phyloP scores from a whole-genome alignment of 1,140 invertebrate species.

The Palaemon carinicauda region DNA sequence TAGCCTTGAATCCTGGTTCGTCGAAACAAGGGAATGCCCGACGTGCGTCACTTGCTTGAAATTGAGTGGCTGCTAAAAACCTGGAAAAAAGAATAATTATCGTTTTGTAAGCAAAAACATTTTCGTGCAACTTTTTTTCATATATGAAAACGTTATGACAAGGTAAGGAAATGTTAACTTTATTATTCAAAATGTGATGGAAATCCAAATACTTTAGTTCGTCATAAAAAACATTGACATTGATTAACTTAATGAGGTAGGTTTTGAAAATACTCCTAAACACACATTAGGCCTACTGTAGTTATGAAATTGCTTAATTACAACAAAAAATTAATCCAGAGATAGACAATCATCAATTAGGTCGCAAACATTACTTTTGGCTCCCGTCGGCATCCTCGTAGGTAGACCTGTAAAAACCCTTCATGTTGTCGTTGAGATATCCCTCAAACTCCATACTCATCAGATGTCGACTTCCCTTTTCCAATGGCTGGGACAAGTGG shows the following conservation, averaged over 20 bases:
- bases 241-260: no score
- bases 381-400: conserved; percentile 31
- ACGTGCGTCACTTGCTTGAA: conserved; percentile 85
- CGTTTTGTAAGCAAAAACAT: no score
- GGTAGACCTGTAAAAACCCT: conserved; percentile 55
- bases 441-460: conserved; percentile 65
- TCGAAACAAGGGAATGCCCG: conserved; percentile 95
- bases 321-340: no score
- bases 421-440: conserved; percentile 52
- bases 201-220: no score
- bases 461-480: conserved; percentile 72
- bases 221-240: no score
- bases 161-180: not conserved
- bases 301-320: no score
- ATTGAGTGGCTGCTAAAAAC: conserved; percentile 69
- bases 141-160: not conserved
- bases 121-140: no score
- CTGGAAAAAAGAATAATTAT: not conserved
- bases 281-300: no score
- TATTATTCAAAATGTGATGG: not conserved
- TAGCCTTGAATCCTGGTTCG: conserved; percentile 74
- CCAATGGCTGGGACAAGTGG: conserved; percentile 70
- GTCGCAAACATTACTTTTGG: not conserved
- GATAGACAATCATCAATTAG: not conserved
- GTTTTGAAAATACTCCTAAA: no score